Evolutionary conservation across 2,113 vertebrate genomes (phyloP), one percentile per base, ranked within the genome.

Genomic region (Odocoileus hemionus): DNA sequence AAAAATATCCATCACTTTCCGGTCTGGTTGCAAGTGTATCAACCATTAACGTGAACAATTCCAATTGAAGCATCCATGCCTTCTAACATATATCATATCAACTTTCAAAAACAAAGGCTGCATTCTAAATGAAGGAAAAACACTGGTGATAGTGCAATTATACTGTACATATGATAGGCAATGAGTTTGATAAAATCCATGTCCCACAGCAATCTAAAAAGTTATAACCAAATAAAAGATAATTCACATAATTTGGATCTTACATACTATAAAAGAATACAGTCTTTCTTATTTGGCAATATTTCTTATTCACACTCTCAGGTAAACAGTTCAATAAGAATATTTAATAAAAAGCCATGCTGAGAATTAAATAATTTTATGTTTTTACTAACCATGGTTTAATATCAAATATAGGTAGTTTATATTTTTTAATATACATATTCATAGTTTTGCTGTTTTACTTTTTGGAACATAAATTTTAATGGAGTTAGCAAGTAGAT

Each of bases 81-180:
- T 43, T 95, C 54, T 70, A 80, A 84, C 1, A 61, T 2, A 57
- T 17, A 64, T 54, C n/a, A 67, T 0, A 11, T n/a, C n/a, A 16
- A 25, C 23, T 87, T 83, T 89, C 55, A 94, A 78, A 96, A 91
- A 76, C 3, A 89, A 47, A 60, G 78, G 83, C 5, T 50, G 76
- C 21, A 90, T 84, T 84, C 47, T 43, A 86, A 96, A 45, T 86
- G 26, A 94, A 91, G 74, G n/a, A 84, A 96, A 96, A 92, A 17
- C 13, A 55, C 3, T 61, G 19, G 19, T 54, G 52, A 28, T 39
- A 50, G 7, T 30, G 60, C 43, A 50, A 94, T 92, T 95, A 88
- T 45, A 64, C 39, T 50, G 0, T 12, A 94, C 13, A 76, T 88
- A 82, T 86, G 43, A 64, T 25, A 86, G 30, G 74, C 11, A 88